Base-by-base conservation (phyloP, 2,888 invertebrate genomes). In the Scaeva pyrastri region DNA sequence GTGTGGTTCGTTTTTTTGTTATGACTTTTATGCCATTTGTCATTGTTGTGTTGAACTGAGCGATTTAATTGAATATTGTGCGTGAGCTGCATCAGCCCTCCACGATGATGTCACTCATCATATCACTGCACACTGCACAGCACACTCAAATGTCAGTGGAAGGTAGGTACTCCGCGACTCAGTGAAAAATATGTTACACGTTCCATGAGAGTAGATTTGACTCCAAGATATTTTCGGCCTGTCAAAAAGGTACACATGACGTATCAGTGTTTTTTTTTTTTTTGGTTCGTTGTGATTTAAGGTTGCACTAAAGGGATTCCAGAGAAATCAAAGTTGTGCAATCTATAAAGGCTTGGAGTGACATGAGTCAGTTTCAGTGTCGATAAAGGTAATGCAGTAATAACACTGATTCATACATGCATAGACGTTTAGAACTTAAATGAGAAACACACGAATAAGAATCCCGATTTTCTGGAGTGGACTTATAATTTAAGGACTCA, bases 41-140 rank as follows among this genome's bases (percentile, higher is more conserved):
- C 71, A 74, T 78, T 75, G 45, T 50, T 62, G 43, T 70, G 41
- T 48, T 77, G 71, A 55, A 66, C 48, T 77, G 76, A 62, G 71
- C 74, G 55, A 72, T 78, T 83, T 87, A 87, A 87, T 87, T 83
- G 86, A 87, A 83, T 74, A 58, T 74, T 83, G 78, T 78, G 78
- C 83, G 78, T 78, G 86, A 60, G 83, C 31, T 83, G 77, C 77
- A 77, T 72, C 70, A 83, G 77, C 68, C 71, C 83, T 74, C 71
- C 64, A n/a, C 23, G 43, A 39, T 72, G 71, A 84, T 80, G 80
- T 84, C 84, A 68, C 68, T 26, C 72, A 48, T 72, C 75, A 79
- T 66, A 71, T 71, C 74, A 62, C 31, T 31, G 31, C 31, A 31
- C n/a, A n/a, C n/a, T n/a, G n/a, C n/a, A n/a, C n/a, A 31, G 8